Evolutionary conservation across 2,888 invertebrate genomes (phyloP).

Genomic region (Nysson spinosus): DNA sequence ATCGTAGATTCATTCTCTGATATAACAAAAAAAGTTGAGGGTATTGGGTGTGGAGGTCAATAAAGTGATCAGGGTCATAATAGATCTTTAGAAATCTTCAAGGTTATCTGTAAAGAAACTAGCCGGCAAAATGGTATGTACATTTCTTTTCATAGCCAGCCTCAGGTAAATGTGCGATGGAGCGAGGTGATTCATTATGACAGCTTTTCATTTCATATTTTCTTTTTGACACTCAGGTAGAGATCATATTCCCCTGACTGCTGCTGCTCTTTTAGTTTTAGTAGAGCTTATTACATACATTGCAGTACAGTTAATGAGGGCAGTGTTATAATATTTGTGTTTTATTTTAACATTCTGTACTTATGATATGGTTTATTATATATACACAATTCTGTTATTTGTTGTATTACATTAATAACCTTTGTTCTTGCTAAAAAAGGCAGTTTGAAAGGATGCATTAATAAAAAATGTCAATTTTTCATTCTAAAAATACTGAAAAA

Average conservation of each 20-base stretch:
- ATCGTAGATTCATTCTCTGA: constrained; percentile 58
- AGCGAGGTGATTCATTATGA: constrained; percentile 73
- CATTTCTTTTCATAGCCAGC: constrained; percentile 54
- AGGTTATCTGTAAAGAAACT: constrained; percentile 30
- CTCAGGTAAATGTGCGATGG: constrained; percentile 70
- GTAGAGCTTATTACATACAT: constrained; percentile 1
- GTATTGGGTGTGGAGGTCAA: constrained; percentile 32
- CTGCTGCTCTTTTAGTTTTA: background rate
- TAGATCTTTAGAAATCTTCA: constrained; percentile 44
- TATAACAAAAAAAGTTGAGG: constrained; percentile 42
- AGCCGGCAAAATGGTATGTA: constrained; percentile 73
- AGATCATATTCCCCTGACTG: constrained; percentile 59
- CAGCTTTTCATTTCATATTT: constrained; percentile 76
- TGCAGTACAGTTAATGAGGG: background rate
- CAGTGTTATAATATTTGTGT: background rate
- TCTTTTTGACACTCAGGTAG: constrained; percentile 43
- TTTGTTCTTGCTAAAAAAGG: too few relatives aligned
- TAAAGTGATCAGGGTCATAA: constrained; percentile 46
- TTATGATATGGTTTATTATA: too few relatives aligned
- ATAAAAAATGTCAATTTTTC: too few relatives aligned
- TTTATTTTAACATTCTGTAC: too few relatives aligned
- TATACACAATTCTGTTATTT: too few relatives aligned
- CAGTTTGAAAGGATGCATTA: too few relatives aligned
- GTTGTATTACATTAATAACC: too few relatives aligned
- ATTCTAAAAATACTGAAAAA: too few relatives aligned